These are phyloP conservation scores for Climacteris rufus DNA, from an alignment of 2,113 vertebrate genomes.

Conservation along the genomic window DNA sequence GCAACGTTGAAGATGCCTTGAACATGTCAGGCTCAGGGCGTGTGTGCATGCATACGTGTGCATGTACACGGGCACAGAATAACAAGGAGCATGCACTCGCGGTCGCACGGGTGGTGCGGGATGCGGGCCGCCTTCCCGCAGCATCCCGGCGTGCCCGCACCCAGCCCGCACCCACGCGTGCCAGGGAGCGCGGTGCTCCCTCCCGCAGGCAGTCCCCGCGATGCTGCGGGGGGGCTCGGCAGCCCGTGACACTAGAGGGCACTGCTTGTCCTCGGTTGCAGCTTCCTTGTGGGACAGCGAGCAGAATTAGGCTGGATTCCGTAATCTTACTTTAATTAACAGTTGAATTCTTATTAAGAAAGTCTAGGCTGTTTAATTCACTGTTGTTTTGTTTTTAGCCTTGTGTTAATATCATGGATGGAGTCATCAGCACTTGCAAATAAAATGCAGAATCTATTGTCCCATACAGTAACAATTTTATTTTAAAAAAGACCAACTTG, in stretches of 20 bases:
- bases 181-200: background rate
- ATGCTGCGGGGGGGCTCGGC: conserved; percentile 49
- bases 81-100: rapidly evolving
- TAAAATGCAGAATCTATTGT: conserved; percentile 59
- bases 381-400: conserved; percentile 60
- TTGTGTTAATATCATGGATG: conserved; percentile 63
- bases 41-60: rapidly evolving
- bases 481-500: background rate
- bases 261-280: conserved; percentile 92
- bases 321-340: conserved; percentile 80
- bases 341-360: conserved; percentile 52
- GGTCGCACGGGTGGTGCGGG: rapidly evolving
- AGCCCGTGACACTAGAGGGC: conserved; percentile 95
- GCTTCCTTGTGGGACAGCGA: conserved; percentile 66
- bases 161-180: background rate
- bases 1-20: conserved; percentile 74
- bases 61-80: rapidly evolving
- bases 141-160: background rate
- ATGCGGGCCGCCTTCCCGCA: background rate
- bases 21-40: conserved; percentile 22
- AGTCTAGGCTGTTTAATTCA: conserved; percentile 37
- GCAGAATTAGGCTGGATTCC: conserved; percentile 73
- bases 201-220: background rate
- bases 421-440: conserved; percentile 60
- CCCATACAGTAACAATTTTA: conserved; percentile 39